Evolutionary conservation across 2,888 invertebrate genomes (phyloP).

Genomic region (Rotaria magnacalcarata): DNA sequence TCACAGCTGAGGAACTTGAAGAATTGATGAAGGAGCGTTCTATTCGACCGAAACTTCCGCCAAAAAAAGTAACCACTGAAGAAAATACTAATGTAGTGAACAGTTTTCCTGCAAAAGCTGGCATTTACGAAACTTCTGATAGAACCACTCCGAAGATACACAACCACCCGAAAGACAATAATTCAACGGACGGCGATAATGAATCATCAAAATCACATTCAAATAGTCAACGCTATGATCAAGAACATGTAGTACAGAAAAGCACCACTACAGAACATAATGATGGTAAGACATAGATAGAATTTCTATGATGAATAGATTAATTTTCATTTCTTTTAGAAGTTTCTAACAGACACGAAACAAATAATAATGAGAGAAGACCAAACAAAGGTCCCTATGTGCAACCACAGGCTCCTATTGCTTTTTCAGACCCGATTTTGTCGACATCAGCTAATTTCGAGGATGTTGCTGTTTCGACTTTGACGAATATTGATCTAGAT

Average conservation of each 20-base stretch:
- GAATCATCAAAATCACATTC: background rate
- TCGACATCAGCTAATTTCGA: background rate
- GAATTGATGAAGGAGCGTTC: background rate
- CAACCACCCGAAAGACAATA: background rate
- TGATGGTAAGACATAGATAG: background rate
- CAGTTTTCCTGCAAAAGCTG: background rate
- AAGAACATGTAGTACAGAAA: background rate
- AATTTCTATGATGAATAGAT: no score
- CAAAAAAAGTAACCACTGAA: background rate
- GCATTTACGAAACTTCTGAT: background rate
- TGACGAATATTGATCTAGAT: background rate
- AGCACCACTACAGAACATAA: background rate
- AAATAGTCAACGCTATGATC: background rate
- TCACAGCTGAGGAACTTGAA: background rate
- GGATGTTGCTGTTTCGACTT: background rate
- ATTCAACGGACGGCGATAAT: background rate
- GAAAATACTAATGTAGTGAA: background rate
- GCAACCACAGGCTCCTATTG: background rate
- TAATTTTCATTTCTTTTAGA: no score
- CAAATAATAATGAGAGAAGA: background rate
- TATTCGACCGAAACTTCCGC: background rate
- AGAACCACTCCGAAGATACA: background rate
- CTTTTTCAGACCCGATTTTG: background rate
- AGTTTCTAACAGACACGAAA: no score
- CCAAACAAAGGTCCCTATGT: background rate